Percentiles rank a stretch among this genome's conserved stretches.
Conservation (phyloP, 2,797 vertebrate species). For the Heterohyrax brucei region DNA sequence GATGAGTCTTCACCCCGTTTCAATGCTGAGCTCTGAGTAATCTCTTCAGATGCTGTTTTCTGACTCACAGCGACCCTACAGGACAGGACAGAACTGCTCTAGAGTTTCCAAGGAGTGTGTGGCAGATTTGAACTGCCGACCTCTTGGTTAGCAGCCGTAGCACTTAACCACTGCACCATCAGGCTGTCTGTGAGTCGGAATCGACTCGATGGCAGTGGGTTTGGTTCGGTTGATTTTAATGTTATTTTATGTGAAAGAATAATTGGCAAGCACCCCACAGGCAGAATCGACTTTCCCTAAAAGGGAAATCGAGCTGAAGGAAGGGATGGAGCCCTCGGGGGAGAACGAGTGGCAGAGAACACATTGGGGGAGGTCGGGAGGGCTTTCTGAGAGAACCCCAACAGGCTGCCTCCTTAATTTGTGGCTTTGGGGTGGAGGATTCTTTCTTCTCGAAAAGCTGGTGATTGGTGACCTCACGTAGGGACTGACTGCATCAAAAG, state of each 20-base stretch:
- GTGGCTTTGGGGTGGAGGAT: background rate
- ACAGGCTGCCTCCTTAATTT: background rate
- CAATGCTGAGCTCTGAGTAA: slow-evolving; percentile 69
- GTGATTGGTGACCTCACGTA: slow-evolving; percentile 30
- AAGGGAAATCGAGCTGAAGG: background rate
- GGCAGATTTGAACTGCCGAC: too few relatives aligned
- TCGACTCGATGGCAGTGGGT: too few relatives aligned
- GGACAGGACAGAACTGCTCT: too few relatives aligned
- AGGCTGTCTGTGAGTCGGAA: too few relatives aligned
- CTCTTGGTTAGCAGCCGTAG: too few relatives aligned
- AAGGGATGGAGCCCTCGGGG: background rate
- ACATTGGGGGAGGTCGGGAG: fast-evolving
- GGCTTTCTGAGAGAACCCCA: fast-evolving
- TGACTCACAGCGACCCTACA: background rate
- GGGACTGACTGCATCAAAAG: slow-evolving; percentile 60
- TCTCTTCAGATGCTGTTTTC: slow-evolving; percentile 78
- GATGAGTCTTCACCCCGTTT: slow-evolving; percentile 39
- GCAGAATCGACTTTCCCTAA: slow-evolving; percentile 15
- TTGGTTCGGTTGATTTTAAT: background rate
- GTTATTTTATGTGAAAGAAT: slow-evolving; percentile 74
- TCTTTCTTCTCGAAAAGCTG: slow-evolving; percentile 39
- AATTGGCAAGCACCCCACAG: slow-evolving; percentile 29
- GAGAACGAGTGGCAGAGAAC: background rate
- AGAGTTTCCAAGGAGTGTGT: too few relatives aligned
- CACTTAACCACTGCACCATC: too few relatives aligned